Base-by-base conservation (phyloP, 2,113 vertebrate genomes). In the Cyrtonyx montezumae region DNA sequence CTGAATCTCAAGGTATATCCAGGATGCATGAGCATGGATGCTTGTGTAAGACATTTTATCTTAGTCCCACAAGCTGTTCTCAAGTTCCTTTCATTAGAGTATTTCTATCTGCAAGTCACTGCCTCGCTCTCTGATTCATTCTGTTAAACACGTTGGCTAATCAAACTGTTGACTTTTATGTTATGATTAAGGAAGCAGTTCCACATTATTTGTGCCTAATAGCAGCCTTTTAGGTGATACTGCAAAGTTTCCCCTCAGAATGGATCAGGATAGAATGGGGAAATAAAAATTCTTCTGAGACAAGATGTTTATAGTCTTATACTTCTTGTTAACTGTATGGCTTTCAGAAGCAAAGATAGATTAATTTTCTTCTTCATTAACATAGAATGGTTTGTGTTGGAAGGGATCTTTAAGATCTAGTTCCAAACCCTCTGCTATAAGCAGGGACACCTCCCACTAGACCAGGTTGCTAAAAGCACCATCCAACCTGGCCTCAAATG, bases 121-220 rank as follows among this genome's bases (percentile, higher is more conserved):
- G 0, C 75, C 69, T 81, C 58, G 36, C 30, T 79, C 53, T 81
- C 80, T 94, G 86, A 93, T 78, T 96, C 83, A 95, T 56, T 88
- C 76, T 90, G 23, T 81, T 82, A 86, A 94, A 88, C 48, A 82
- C 73, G 48, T 80, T 93, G 83, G 56, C 40, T 96, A 78, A 94
- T 75, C 69, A 86, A 88, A 84, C 36, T 58, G 61, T 45, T 84
- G 58, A 46, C 42, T 95, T 91, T 91, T 81, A 75, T 81, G 36
- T 76, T 26, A 65, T 55, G 65, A 73, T 84, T 93, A 91, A 95
- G 66, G 84, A 95, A 93, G 30, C 6, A 45, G 21, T 71, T 66
- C 11, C 48, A 84, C 75, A 53, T 81, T 96, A 79, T 93, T 95
- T 84, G 87, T 73, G 70, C 45, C 40, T 76, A 93, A 81, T 56